phyloP scores from a whole-genome alignment of 1,140 invertebrate species.

The Drosophila paulistorum region DNA sequence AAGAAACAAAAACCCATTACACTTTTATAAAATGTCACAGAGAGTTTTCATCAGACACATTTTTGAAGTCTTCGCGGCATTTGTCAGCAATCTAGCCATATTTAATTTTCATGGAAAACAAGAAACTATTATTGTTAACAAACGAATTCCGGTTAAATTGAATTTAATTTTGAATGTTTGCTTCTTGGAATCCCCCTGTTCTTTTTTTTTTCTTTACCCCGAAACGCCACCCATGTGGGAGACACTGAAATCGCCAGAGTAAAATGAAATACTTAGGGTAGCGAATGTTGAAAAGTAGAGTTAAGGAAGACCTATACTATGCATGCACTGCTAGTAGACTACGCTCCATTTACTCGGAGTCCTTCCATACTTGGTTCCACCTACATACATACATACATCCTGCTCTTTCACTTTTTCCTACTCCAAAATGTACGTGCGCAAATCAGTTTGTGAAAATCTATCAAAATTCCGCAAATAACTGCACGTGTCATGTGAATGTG shows the following conservation, averaged over 20 bases:
- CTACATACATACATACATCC: too few relatives aligned
- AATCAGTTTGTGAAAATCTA: conserved; percentile 70
- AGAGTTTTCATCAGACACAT: too few relatives aligned
- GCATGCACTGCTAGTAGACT: background rate
- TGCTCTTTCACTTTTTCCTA: background rate
- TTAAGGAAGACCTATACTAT: conserved; percentile 26
- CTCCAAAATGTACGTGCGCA: conserved; percentile 48
- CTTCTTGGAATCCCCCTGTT: too few relatives aligned
- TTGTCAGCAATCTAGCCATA: conserved; percentile 33
- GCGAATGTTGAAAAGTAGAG: conserved; percentile 12
- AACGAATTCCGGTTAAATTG: too few relatives aligned
- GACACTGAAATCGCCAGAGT: background rate
- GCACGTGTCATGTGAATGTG: conserved; percentile 58
- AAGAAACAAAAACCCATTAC: too few relatives aligned
- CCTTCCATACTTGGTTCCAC: background rate
- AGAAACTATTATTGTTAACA: too few relatives aligned
- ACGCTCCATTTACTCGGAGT: conserved; percentile 64
- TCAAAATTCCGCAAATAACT: conserved; percentile 79
- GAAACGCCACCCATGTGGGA: too few relatives aligned
- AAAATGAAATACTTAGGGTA: background rate
- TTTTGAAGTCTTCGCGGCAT: conserved; percentile 18
- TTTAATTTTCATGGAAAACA: background rate
- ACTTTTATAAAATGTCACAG: too few relatives aligned
- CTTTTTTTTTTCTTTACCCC: too few relatives aligned
- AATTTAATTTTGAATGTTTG: too few relatives aligned